These are phyloP conservation scores for Cyphomyrmex costatus DNA, from an alignment of 1,140 invertebrate genomes.

Conservation along the genomic window DNA sequence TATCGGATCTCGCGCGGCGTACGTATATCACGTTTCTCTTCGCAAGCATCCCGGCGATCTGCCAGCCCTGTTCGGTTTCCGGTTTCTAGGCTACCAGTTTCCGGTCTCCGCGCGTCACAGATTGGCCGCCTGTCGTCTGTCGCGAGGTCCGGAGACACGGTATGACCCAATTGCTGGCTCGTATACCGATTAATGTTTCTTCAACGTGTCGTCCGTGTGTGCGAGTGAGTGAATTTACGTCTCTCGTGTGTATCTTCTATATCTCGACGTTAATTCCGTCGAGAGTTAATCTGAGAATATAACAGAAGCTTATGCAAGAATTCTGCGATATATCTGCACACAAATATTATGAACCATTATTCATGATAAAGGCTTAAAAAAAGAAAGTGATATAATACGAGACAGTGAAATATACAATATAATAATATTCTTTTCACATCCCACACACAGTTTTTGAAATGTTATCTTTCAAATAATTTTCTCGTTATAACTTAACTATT, in stretches of 20 bases:
- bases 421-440: neutral
- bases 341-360: neutral
- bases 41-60: constrained; percentile 39
- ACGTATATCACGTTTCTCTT: constrained; percentile 27
- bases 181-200: constrained; percentile 46
- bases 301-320: neutral
- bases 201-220: constrained; percentile 24
- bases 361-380: neutral
- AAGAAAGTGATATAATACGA: neutral
- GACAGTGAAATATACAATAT: neutral
- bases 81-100: constrained; percentile 41
- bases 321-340: neutral
- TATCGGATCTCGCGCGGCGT: neutral
- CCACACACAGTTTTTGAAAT: neutral
- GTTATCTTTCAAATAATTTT: neutral
- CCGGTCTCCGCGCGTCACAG: constrained; percentile 35
- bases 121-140: constrained; percentile 43
- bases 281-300: constrained; percentile 4
- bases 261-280: neutral
- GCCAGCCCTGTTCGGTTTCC: constrained; percentile 46
- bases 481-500: neutral
- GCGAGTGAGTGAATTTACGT: constrained; percentile 9
- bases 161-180: constrained; percentile 60
- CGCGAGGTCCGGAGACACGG: constrained; percentile 57
- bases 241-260: neutral